Evolutionary conservation across 2,888 invertebrate species (phyloP).

Genomic region (Hirtodrosophila cameraria): DNA sequence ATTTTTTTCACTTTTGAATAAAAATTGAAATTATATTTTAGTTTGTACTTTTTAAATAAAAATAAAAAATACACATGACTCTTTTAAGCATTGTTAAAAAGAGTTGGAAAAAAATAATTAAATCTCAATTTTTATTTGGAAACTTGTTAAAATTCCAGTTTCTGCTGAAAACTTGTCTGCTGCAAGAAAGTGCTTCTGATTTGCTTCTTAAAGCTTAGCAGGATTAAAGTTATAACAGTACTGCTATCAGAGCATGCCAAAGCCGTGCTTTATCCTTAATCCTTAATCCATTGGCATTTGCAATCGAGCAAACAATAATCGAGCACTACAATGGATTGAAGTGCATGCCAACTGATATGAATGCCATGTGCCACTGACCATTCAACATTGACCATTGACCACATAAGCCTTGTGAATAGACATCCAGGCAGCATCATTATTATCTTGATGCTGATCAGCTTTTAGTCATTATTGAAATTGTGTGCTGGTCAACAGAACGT

Average conservation of each 20-base stretch:
- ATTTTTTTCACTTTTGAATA: too few relatives aligned
- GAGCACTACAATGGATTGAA: conserved; percentile 2
- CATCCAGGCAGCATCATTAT: background rate
- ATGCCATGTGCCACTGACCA: conserved; percentile 31
- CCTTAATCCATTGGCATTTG: background rate
- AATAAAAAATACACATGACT: too few relatives aligned
- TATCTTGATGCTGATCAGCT: conserved; percentile 2
- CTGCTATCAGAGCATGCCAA: background rate
- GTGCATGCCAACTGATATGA: background rate
- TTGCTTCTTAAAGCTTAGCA: too few relatives aligned
- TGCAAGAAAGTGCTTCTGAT: too few relatives aligned
- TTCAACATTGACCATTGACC: conserved; percentile 32
- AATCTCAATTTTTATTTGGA: too few relatives aligned
- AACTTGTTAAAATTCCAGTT: too few relatives aligned
- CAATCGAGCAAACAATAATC: conserved; percentile 1
- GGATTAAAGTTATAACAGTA: background rate
- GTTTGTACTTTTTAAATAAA: too few relatives aligned
- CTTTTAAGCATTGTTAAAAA: too few relatives aligned
- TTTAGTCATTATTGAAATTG: conserved; percentile 14
- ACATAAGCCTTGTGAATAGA: conserved; percentile 21
- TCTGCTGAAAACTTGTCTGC: too few relatives aligned
- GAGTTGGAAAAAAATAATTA: too few relatives aligned
- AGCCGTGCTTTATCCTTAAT: background rate
- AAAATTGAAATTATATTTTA: too few relatives aligned
- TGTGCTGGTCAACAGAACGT: conserved; percentile 29